phyloP scores from a whole-genome alignment of 1,140 invertebrate species.

The Agrilus planipennis region DNA sequence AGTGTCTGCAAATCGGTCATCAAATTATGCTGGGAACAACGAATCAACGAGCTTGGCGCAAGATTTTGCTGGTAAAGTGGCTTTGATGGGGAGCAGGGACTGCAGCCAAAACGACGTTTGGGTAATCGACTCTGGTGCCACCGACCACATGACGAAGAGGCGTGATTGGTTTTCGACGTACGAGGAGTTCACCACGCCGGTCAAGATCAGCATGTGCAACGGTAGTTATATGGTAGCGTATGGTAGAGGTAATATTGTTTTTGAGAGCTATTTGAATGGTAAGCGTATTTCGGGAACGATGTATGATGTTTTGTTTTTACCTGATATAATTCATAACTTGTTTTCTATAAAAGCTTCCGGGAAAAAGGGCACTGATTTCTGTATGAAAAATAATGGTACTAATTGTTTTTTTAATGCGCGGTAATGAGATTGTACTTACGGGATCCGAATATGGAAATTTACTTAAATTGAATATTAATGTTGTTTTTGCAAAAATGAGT shows the following conservation, averaged over 20 bases:
- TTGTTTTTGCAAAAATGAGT: neutral
- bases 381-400: conserved; percentile 13
- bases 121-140: conserved; percentile 20
- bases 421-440: conserved; percentile 2
- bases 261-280: conserved; percentile 18
- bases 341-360: conserved; percentile 27
- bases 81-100: too few species aligned
- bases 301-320: conserved; percentile 31
- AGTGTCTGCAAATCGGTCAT: too few species aligned
- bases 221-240: conserved; percentile 12
- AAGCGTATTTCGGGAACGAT: conserved; percentile 19
- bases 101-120: conserved; percentile 8
- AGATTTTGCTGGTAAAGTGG: too few species aligned
- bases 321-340: conserved; percentile 30
- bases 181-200: conserved; percentile 9
- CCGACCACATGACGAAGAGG: conserved; percentile 17
- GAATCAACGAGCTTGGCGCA: too few species aligned
- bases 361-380: conserved; percentile 21
- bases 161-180: conserved; percentile 14
- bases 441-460: conserved; percentile 3
- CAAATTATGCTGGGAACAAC: too few species aligned
- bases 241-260: conserved; percentile 14
- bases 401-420: conserved; percentile 2
- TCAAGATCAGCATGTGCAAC: conserved; percentile 15
- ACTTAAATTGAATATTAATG: conserved; percentile 9